phyloP scores from a whole-genome alignment of 2,113 vertebrate species.

The Rhinolophus ferrumequinum region DNA sequence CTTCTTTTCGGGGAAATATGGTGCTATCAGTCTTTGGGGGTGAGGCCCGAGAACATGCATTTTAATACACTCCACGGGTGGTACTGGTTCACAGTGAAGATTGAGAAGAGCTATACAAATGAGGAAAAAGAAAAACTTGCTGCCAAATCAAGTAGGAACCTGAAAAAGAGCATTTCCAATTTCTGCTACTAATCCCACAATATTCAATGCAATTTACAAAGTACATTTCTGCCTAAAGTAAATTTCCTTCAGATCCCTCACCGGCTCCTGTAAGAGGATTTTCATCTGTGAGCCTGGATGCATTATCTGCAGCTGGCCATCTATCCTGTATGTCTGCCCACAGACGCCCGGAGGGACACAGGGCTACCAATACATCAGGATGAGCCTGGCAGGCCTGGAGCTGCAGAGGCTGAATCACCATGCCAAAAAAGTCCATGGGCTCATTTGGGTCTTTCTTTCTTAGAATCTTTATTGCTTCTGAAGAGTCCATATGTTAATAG shows the following conservation, averaged over 20 bases:
- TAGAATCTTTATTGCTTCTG: neutral
- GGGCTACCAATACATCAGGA: neutral
- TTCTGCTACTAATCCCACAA: neutral
- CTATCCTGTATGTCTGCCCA: neutral
- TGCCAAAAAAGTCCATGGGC: neutral
- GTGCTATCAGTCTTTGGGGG: neutral
- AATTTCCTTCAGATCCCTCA: neutral
- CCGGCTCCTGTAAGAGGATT: neutral
- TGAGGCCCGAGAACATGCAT: neutral
- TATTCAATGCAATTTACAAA: conserved; percentile 1
- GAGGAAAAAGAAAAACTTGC: neutral
- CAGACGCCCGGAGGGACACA: neutral
- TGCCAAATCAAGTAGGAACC: neutral
- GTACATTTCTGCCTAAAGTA: conserved; percentile 15
- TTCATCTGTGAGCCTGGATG: neutral
- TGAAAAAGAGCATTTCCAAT: neutral
- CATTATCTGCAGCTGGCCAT: neutral
- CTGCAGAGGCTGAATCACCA: neutral
- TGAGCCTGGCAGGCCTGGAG: neutral
- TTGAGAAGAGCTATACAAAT: neutral
- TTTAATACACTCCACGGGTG: neutral
- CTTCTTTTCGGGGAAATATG: too few relatives aligned
- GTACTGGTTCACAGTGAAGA: neutral
- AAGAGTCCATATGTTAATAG: neutral
- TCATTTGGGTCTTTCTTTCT: neutral